Conservation (phyloP, 1,140 invertebrate genomes). For the Nephila pilipes region DNA sequence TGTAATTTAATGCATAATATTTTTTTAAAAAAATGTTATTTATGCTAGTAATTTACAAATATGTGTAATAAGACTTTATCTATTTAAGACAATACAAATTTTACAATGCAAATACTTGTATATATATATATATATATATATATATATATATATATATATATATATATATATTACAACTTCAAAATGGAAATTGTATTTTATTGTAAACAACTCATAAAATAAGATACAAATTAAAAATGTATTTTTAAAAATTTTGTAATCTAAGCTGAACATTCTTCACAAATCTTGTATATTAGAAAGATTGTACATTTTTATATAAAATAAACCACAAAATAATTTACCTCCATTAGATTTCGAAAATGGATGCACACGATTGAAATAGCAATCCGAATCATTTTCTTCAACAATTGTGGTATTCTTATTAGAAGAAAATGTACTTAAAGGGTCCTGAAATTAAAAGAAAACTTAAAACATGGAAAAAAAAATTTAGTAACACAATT, state of each 20-base stretch:
- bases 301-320: neutral
- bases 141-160: too few species aligned
- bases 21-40: too few species aligned
- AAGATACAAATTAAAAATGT: too few species aligned
- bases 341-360: conserved; percentile 59
- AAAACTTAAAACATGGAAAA: neutral
- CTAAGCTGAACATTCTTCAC: neutral
- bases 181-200: neutral
- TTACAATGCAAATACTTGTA: too few species aligned
- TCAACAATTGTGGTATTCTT: conserved; percentile 19
- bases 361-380: conserved; percentile 51
- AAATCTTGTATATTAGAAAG: neutral
- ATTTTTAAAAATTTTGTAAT: neutral
- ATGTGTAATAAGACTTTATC: too few species aligned
- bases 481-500: neutral
- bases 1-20: too few species aligned
- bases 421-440: conserved; percentile 25
- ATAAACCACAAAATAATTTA: neutral
- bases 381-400: conserved; percentile 52
- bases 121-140: too few species aligned
- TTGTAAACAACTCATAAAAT: too few species aligned
- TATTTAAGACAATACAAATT: too few species aligned
- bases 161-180: neutral
- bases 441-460: conserved; percentile 27
- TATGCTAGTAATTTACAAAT: too few species aligned